Base-by-base conservation (phyloP, 2,113 vertebrate genomes). In the Limanda limanda region DNA sequence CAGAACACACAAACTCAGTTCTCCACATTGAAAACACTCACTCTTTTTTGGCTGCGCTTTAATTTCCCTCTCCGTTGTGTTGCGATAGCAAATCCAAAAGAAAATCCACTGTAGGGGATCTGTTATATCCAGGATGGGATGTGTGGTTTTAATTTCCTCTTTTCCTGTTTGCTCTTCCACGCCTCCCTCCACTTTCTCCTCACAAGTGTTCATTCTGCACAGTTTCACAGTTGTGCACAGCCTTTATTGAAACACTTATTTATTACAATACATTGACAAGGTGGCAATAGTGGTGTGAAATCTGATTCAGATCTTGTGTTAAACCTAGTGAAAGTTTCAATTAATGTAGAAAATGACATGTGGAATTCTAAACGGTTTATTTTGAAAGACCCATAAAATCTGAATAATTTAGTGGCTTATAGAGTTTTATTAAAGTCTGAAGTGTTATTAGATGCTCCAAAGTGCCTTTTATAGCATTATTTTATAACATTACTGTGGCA, bases 81-180 rank as follows among this genome's bases (percentile, higher is more conserved):
- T 76, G 74, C 65, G 20, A 78, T 73, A 68, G 63, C 61, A 74
- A 74, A 79, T 78, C 84, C 79, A 42, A 45, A 40, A 73, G 58
- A 84, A 87, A 84, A 74, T 81, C 74, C 68, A 20, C 74, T 52
- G 61, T 58, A 82, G 57, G 37, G 55, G 63, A 65, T 66, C 68
- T 82, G 68, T 86, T 86, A 75, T 79, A 70, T 86, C 77, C 83
- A 72, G 56, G 77, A 74, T 66, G 62, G 74, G 85, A 88, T 86
- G 83, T 89, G 80, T 89, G 88, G 57, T 92, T 92, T 88, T 86
- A 60, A 91, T 92, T 89, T 91, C 75, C 63, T 63, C 52, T 54
- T 57, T 83, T 91, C 74, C 78, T 89, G 85, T 37, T 77, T 65
- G 64, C 63, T 37, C 20, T 55, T 72, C 45, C 21, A 23, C 14